Evolutionary conservation across 2,888 invertebrate genomes (phyloP).

Genomic region (Adelognathus sp.): DNA sequence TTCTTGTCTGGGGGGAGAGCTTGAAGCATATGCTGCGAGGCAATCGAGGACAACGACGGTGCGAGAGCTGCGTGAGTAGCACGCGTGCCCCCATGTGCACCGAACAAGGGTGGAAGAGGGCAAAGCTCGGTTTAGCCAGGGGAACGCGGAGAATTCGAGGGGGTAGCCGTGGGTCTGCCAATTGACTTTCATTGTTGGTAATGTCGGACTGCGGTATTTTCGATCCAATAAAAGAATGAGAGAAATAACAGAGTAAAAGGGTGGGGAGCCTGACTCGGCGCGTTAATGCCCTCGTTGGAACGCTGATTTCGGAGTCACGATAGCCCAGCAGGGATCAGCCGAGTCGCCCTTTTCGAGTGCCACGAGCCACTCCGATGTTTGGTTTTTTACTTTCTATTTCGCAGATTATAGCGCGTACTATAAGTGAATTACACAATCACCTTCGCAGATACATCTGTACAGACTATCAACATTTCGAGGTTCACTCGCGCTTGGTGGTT

Average conservation of each 20-base stretch:
- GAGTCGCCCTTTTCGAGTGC: constrained; percentile 34
- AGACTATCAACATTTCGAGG: no score
- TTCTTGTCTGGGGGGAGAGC: constrained; percentile 15
- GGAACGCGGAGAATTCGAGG: constrained; percentile 55
- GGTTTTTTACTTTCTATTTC: constrained; percentile 6
- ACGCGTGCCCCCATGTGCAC: constrained; percentile 33
- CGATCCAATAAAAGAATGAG: constrained; percentile 16
- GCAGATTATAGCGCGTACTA: neutral
- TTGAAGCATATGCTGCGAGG: constrained; percentile 53
- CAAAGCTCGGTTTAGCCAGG: constrained; percentile 36
- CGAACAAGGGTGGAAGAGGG: constrained; percentile 31
- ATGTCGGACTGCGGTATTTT: constrained; percentile 71
- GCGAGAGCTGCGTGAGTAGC: constrained; percentile 44
- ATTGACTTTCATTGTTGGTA: constrained; percentile 76
- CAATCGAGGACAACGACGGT: constrained; percentile 54
- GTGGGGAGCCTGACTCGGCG: constrained; percentile 21
- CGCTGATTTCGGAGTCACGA: constrained; percentile 45
- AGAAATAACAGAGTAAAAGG: neutral
- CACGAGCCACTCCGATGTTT: constrained; percentile 37
- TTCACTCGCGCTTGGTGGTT: no score
- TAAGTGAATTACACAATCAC: neutral
- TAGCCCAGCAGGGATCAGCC: constrained; percentile 15
- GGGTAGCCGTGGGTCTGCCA: constrained; percentile 64
- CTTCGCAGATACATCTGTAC: neutral
- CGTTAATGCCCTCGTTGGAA: constrained; percentile 45